Evolutionary conservation across 2,888 invertebrate species (phyloP).

Genomic region (Kryphioiulus occultus): DNA sequence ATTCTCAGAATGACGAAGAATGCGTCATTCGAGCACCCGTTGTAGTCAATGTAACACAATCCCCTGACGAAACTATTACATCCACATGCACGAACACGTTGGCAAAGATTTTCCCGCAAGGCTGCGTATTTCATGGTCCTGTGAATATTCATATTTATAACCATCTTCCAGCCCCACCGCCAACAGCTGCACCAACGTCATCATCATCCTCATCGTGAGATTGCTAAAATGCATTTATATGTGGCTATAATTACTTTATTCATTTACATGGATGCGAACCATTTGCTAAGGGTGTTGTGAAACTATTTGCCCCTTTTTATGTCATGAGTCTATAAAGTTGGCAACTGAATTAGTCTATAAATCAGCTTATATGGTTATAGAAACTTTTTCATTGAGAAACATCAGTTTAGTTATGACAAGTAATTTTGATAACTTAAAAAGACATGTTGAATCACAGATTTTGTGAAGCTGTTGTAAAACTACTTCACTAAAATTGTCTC

Average conservation of each 20-base stretch:
- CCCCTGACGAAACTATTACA: neutral
- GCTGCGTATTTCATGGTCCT: conserved; percentile 6
- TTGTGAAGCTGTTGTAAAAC: no score
- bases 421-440: no score
- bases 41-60: neutral
- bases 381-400: no score
- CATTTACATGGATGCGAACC: neutral
- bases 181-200: neutral
- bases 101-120: conserved; percentile 10
- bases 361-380: no score
- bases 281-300: neutral
- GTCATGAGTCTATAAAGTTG: no score
- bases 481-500: no score
- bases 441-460: no score
- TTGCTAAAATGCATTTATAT: neutral
- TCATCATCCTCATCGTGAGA: neutral
- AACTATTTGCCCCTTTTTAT: no score
- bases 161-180: neutral
- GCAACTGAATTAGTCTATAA: no score
- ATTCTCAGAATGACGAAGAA: neutral
- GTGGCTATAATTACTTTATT: neutral
- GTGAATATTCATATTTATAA: neutral
- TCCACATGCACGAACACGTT: conserved; percentile 17
- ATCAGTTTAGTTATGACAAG: no score
- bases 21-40: neutral